Conservation (phyloP, 2,113 vertebrate species). For the Oncorhynchus kisutch region DNA sequence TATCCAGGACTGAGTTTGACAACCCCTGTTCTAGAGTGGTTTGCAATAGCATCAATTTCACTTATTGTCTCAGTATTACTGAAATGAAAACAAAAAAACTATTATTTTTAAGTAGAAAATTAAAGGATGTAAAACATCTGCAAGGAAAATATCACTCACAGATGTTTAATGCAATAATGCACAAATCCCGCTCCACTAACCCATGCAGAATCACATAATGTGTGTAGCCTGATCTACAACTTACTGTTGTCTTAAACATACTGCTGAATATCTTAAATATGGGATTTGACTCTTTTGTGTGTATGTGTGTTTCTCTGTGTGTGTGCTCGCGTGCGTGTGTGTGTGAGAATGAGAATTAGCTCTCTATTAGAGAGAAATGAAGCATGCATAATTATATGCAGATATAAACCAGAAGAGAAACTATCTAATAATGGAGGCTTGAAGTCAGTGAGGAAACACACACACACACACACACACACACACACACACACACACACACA, state of each 20-base stretch:
- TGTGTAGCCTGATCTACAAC: conserved; percentile 46
- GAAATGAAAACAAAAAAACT: not conserved
- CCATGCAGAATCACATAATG: conserved; percentile 50
- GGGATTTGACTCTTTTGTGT: conserved; percentile 16
- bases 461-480: not conserved
- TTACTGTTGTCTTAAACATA: conserved; percentile 49
- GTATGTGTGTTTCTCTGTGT: not conserved
- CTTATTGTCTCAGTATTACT: conserved; percentile 23
- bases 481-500: no score
- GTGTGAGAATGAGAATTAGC: not conserved
- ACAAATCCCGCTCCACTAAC: conserved; percentile 28
- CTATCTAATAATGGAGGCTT: conserved; percentile 22
- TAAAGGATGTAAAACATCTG: conserved; percentile 31
- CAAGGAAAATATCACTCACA: conserved; percentile 38
- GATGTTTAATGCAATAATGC: conserved; percentile 60
- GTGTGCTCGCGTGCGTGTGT: no score
- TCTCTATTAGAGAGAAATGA: conserved; percentile 47
- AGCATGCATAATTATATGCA: conserved; percentile 30
- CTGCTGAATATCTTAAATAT: conserved; percentile 40
- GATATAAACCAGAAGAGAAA: conserved; percentile 21
- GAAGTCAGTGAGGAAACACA: not conserved
- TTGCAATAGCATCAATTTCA: no score
- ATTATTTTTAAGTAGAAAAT: not conserved
- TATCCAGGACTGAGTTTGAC: no score
- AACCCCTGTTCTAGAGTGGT: no score